Evolutionary conservation across 2,113 vertebrate genomes (phyloP).

Genomic region (Casuarius casuarius): DNA sequence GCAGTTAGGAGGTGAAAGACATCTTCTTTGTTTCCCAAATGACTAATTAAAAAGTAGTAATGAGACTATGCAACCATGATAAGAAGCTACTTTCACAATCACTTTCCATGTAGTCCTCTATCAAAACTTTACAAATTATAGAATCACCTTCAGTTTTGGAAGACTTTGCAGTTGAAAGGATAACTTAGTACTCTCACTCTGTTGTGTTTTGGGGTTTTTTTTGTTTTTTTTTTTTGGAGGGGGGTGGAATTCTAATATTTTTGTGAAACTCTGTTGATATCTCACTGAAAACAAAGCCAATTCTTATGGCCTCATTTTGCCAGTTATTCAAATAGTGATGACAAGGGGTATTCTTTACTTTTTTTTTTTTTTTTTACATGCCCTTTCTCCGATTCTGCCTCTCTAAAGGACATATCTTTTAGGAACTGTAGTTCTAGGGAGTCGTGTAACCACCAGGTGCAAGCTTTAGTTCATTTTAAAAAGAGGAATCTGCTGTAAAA

Average conservation of each 20-base stretch:
- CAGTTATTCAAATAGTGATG: neutral
- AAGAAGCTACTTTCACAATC: neutral
- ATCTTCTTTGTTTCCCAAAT: neutral
- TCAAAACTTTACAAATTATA: neutral
- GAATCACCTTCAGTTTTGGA: neutral
- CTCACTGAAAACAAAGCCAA: neutral
- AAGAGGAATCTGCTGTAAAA: neutral
- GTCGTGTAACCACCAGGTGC: neutral
- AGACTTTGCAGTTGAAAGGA: neutral
- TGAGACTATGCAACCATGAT: neutral
- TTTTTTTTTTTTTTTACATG: neutral
- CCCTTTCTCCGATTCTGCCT: neutral
- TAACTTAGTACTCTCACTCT: neutral
- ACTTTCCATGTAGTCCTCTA: neutral
- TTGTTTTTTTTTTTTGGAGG: neutral
- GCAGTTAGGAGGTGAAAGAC: neutral
- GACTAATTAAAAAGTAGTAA: neutral
- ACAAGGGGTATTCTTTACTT: neutral
- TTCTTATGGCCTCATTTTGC: neutral
- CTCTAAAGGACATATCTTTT: neutral
- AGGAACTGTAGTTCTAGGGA: neutral
- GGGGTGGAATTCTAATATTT: neutral
- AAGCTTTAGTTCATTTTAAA: neutral
- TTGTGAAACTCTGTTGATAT: neutral
- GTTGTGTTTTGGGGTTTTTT: neutral